Percentiles rank a stretch among this genome's conserved stretches.
Evolutionary conservation across 2,113 vertebrate genomes (phyloP).

Genomic region (Theristicus caerulescens): DNA sequence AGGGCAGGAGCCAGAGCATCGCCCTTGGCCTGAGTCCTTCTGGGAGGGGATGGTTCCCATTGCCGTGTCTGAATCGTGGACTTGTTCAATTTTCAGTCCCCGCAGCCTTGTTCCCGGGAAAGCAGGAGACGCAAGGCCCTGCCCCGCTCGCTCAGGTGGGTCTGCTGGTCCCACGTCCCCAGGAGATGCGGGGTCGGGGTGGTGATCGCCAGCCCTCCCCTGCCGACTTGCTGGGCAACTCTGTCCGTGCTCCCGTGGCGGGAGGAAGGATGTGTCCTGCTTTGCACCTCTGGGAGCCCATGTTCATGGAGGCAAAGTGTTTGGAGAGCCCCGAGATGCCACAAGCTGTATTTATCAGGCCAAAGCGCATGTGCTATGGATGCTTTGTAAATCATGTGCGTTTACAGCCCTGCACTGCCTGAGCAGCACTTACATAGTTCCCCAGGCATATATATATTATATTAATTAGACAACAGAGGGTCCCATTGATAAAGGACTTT

Average conservation of each 20-base stretch:
- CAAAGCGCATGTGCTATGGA: not conserved
- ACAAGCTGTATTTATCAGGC: not conserved
- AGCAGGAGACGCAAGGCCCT: not conserved
- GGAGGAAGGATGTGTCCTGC: not conserved
- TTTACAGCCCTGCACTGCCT: not conserved
- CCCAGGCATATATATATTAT: no score
- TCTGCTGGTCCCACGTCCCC: not conserved
- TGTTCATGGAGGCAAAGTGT: not conserved
- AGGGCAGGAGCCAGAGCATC: not conserved
- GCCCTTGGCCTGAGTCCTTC: not conserved
- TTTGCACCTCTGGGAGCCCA: not conserved
- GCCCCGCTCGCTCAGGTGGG: slow-evolving; percentile 75
- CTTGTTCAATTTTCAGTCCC: slow-evolving; percentile 30
- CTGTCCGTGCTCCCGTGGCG: not conserved
- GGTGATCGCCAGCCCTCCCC: not conserved
- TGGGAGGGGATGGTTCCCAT: not conserved
- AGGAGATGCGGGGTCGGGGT: not conserved
- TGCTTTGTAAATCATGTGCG: not conserved
- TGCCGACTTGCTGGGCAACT: fast-evolving
- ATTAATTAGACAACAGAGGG: not conserved
- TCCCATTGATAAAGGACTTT: not conserved
- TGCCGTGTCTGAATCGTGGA: not conserved
- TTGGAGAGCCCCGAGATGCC: not conserved
- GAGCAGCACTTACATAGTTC: not conserved
- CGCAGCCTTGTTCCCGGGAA: not conserved